These are phyloP conservation scores for Adelognathus sp. DNA, from an alignment of 2,888 invertebrate species.

Conservation along the genomic window DNA sequence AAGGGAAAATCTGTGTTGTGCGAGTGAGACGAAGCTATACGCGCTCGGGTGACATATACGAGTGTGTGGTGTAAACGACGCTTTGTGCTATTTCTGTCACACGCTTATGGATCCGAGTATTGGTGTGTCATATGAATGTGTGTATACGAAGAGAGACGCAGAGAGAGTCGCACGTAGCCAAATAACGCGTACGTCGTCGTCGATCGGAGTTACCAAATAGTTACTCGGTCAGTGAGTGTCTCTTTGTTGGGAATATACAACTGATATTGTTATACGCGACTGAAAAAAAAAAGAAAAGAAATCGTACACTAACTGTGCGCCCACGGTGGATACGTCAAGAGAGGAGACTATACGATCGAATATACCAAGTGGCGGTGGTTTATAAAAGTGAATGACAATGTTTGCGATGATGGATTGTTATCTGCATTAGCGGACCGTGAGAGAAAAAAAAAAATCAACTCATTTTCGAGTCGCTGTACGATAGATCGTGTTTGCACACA, in stretches of 20 bases:
- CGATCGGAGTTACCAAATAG: constrained; percentile 1
- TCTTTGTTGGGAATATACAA: not conserved
- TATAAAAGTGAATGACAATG: constrained; percentile 68
- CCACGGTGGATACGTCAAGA: not conserved
- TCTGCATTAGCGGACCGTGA: constrained; percentile 72
- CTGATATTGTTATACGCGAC: not conserved
- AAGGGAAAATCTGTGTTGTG: not conserved
- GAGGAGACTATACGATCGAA: not conserved
- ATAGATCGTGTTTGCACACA: not conserved
- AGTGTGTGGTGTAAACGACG: constrained; percentile 50
- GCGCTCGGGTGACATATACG: not conserved
- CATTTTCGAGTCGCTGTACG: not conserved
- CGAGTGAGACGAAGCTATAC: not conserved
- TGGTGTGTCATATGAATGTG: constrained; percentile 19
- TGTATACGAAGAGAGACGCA: no score
- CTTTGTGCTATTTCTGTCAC: constrained; percentile 73
- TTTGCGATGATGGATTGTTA: constrained; percentile 78
- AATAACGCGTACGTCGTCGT: constrained; percentile 27
- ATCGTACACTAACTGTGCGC: not conserved
- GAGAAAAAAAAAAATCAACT: constrained; percentile 19
- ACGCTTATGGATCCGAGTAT: constrained; percentile 47
- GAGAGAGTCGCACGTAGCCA: not conserved
- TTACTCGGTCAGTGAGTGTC: not conserved
- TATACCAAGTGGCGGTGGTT: not conserved
- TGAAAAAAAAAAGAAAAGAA: not conserved